Conservation (phyloP, 2,888 invertebrate species). For the Cotesia congregata region DNA sequence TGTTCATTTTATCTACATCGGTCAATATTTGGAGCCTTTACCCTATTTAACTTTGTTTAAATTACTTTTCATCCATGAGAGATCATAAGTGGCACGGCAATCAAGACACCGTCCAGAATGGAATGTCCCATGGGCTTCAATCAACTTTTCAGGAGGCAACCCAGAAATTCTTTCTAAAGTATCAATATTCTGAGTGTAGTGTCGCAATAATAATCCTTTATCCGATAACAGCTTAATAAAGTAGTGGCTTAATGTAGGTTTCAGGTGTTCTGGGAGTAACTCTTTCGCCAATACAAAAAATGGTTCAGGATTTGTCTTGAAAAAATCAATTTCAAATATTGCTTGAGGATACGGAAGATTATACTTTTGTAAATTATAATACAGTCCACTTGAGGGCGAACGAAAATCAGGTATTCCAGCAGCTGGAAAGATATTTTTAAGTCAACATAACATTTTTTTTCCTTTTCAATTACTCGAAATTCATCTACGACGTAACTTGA, state of each 20-base stretch:
- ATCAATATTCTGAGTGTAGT: conserved; percentile 94
- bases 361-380: conserved; percentile 92
- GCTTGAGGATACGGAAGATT: conserved; percentile 92
- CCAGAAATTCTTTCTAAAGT: conserved; percentile 90
- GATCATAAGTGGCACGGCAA: conserved; percentile 80
- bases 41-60: neutral
- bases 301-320: conserved; percentile 89
- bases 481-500: neutral
- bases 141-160: conserved; percentile 85
- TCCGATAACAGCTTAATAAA: conserved; percentile 88
- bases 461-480: conserved; percentile 4
- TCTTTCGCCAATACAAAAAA: conserved; percentile 94
- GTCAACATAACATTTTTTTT: conserved; percentile 12
- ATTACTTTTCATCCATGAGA: conserved; percentile 89
- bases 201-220: conserved; percentile 82
- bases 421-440: conserved; percentile 73
- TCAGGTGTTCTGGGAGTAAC: conserved; percentile 87
- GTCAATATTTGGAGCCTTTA: too few species aligned
- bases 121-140: conserved; percentile 97
- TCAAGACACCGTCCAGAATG: conserved; percentile 87
- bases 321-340: conserved; percentile 92
- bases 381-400: conserved; percentile 92
- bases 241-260: conserved; percentile 92
- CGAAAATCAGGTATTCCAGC: conserved; percentile 98
- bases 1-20: too few species aligned